A percentile compares a stretch with the other conserved stretches of the same genome.
Evolutionary conservation across 1,140 invertebrate genomes (phyloP).

Genomic region (Rhyzopertha dominica): DNA sequence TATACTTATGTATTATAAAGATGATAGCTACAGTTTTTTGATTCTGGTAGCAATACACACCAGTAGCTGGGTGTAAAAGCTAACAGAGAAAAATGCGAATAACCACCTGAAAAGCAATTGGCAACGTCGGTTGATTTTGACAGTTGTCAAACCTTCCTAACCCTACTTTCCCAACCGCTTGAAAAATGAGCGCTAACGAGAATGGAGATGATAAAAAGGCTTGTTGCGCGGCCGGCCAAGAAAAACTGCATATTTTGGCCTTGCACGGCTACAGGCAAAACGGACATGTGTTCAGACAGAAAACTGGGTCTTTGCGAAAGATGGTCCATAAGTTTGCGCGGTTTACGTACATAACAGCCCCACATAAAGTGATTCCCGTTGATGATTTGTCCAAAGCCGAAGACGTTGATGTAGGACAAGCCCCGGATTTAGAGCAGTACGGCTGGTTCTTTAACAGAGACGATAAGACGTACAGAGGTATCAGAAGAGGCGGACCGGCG

Average conservation of each 20-base stretch:
- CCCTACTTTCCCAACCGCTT: too few relatives aligned
- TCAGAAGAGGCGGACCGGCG: conserved; percentile 66
- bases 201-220: too few relatives aligned
- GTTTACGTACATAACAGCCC: conserved; percentile 69
- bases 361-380: conserved; percentile 62
- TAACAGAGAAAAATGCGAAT: too few relatives aligned
- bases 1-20: too few relatives aligned
- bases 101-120: too few relatives aligned
- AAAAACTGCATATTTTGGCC: conserved; percentile 62
- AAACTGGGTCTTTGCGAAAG: conserved; percentile 78
- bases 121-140: too few relatives aligned
- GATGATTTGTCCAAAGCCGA: conserved; percentile 47
- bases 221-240: too few relatives aligned
- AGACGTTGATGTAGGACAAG: conserved; percentile 42
- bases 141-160: too few relatives aligned
- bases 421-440: conserved; percentile 46
- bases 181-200: too few relatives aligned
- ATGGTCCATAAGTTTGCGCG: conserved; percentile 66
- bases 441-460: conserved; percentile 90
- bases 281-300: conserved; percentile 63
- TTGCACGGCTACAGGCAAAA: conserved; percentile 80
- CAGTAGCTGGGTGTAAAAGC: too few relatives aligned
- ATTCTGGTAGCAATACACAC: too few relatives aligned
- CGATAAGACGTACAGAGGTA: conserved; percentile 73
- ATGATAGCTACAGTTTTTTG: too few relatives aligned